Evolutionary conservation across 1,140 invertebrate species (phyloP), one percentile per base, ranked within the genome.

Genomic region (Zophobas morio): DNA sequence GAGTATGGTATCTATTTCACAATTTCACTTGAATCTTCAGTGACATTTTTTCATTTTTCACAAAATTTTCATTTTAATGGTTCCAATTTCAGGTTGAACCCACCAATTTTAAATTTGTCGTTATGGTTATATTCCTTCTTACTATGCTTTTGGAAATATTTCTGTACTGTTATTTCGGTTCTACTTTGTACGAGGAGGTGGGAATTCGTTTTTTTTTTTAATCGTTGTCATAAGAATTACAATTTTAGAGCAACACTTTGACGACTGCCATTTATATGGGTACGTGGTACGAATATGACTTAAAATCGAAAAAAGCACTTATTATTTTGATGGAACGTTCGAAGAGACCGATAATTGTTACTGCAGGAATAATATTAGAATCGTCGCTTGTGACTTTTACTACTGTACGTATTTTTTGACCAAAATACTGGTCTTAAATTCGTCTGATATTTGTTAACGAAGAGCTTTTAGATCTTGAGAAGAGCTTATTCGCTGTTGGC

Each of bases 281-380:
- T 32, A 36, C 73, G 1, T 79, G 78, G 78, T 79, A 78, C 56
- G 63, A 73, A 34, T 81, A 76, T 70, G 76, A 77, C n/a, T 20
- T 33, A 6, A 72, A 75, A 51, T 79, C 70, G 1, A 79, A 66
- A 53, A 79, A 81, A 78, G 70, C 75, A 4, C 37, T 81, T 1
- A 40, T 79, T 4, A 75, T 76, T 40, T 66, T 81, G 5, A 81
- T 81, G 80, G 80, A 81, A 76, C 54, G 78, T 47, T 54, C 74
- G 3, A 81, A 81, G 70, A 71, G 40, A 56, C 80, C 80, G 4
- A 46, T 76, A 8, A 39, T 37, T 49, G 46, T 75, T 5, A 78
- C 72, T 20, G 78, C 78, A 34, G 80, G 78, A 20, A 76, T 75
- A 37, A 32, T 79, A 32, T 40, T 79, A 34, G 53, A 71, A 6